Conservation (phyloP, 2,113 vertebrate species). For the Protobothrops mucrosquamatus region DNA sequence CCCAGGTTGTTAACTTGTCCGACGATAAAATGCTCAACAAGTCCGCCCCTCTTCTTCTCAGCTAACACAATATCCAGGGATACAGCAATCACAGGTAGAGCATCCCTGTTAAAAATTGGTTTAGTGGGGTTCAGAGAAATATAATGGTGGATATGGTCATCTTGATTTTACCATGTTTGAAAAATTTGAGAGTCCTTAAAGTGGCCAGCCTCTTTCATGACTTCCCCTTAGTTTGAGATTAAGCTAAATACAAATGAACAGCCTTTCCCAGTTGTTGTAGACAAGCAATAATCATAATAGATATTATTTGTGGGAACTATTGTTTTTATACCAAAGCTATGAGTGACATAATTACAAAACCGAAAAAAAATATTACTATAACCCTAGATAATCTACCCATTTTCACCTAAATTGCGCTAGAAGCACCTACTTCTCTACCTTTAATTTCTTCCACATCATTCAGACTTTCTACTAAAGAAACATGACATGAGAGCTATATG, state of each 20-base stretch:
- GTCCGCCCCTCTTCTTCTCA: conserved; percentile 59
- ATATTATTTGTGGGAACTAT: not conserved
- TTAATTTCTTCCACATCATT: not conserved
- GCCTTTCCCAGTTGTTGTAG: not conserved
- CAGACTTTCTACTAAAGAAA: not conserved
- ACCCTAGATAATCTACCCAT: not conserved
- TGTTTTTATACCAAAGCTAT: not conserved
- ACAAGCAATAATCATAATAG: not conserved
- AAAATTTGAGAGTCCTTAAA: rapidly evolving
- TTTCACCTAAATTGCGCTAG: not conserved
- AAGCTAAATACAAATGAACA: not conserved
- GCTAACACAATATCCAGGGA: conserved; percentile 62
- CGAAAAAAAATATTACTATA: not conserved
- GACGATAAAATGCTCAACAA: too few species aligned
- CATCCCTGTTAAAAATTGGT: rapidly evolving
- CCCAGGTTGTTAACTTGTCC: too few species aligned
- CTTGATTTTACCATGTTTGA: not conserved
- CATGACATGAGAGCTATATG: not conserved
- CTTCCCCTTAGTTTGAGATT: not conserved
- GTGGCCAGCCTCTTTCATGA: rapidly evolving
- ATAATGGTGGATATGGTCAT: not conserved
- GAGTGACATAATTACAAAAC: not conserved
- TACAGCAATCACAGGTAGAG: conserved; percentile 74
- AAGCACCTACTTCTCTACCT: not conserved
- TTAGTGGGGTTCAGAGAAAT: not conserved